Evolutionary conservation across 37 sponge, comb jelly and placozoan species (phyloP), one percentile per base, ranked within the genome.

Genomic region (Cladorhizidae sp.): DNA sequence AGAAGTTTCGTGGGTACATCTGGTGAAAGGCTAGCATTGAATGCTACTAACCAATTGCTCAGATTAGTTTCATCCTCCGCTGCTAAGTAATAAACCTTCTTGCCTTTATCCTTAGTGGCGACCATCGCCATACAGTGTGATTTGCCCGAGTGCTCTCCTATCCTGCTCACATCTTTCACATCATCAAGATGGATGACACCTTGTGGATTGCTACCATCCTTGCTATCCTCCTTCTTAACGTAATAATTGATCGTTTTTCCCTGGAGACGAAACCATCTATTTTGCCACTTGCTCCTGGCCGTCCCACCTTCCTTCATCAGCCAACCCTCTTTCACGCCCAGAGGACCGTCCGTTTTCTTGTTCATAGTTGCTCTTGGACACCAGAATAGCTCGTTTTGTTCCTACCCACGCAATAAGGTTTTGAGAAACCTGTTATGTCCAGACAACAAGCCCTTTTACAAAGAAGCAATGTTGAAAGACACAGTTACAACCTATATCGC

Each of bases 81-180:
- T 22, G 93, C 45, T 22, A 93, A 58, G 39, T 93, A 88, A 74
- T 88, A 85, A 6, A 87, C 88, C 32, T 93, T 93, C 81, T 83
- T 84, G 11, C 41, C 41, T 29, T 42, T 64, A 23, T 74, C 68
- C 67, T 88, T 85, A 18, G 85, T 80, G 1, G 86, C 78, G 23
- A 87, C 88, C 38, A 93, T 40, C 40, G 54, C 73, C 39, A 92
- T 18, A 36, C 92, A 87, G 64, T 85, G 63, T 29, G 35, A 43
- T 31, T 67, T 82, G 17, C 83, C 86, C 0, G 86, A 81, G 67
- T 85, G 83, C 63, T 85, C 89, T 22, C 86, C 90, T 9, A 84
- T 23, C 45, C 65, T 75, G 36, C 80, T 77, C 20, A 93, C 64
- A 45, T 85, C 80, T 26, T 71, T 75, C 17, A 88, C 87, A 3